Percentiles rank a stretch among this genome's conserved stretches.
Conservation (phyloP, 2,113 vertebrate species). For the Cairina moschata region DNA sequence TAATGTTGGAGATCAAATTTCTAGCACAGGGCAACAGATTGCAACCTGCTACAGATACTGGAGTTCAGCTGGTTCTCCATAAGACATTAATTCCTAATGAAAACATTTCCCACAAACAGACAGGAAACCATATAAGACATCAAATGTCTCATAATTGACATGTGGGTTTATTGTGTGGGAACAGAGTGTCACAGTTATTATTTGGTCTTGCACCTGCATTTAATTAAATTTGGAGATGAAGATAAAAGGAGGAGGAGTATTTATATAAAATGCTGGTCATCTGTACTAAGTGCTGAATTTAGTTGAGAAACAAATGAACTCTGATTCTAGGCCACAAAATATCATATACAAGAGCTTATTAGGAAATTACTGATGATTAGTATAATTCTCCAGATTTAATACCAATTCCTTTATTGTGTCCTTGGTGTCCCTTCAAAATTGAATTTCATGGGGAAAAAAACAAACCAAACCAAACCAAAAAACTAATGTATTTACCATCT, state of each 20-base stretch:
- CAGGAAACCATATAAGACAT: not conserved
- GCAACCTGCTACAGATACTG: not conserved
- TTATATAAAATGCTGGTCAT: not conserved
- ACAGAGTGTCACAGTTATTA: not conserved
- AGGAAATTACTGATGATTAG: not conserved
- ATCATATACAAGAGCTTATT: not conserved
- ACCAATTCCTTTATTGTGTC: not conserved
- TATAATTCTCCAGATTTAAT: not conserved
- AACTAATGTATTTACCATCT: not conserved
- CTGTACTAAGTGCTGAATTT: not conserved
- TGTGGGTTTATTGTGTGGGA: not conserved
- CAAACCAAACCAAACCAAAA: not conserved
- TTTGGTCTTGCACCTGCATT: not conserved
- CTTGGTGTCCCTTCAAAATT: not conserved
- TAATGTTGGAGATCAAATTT: not conserved
- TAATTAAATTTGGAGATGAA: not conserved
- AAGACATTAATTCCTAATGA: slow-evolving; percentile 2
- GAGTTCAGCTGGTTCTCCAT: not conserved
- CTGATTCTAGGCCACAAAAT: not conserved
- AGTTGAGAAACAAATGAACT: not conserved
- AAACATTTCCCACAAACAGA: slow-evolving; percentile 23
- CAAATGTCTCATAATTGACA: not conserved
- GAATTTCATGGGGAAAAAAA: not conserved
- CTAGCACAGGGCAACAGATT: not conserved
- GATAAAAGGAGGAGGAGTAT: not conserved